Base-by-base conservation (phyloP, 2,888 invertebrate genomes). In the Agrotis exclamationis region DNA sequence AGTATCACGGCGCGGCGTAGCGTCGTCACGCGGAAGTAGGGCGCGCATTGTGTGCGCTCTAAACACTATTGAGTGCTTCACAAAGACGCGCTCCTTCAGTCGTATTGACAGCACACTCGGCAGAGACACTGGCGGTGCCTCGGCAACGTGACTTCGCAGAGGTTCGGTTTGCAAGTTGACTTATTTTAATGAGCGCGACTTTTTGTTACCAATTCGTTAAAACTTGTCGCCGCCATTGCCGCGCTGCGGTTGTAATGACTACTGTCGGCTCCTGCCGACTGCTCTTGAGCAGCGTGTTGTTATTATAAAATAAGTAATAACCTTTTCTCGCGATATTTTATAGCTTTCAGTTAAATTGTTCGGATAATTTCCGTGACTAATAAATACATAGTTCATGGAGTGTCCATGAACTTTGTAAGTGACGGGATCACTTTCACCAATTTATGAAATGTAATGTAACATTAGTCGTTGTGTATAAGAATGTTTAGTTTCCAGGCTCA, bases 201-300 rank as follows among this genome's bases (percentile, higher is more conserved):
- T 74, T 77, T 80, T 74, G 67, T 67, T 74, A 60, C 64, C 56
- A 80, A 74, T 74, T 77, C 58, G 68, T 80, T 76, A 68, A 67
- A 77, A 77, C 59, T 77, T 76, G 62, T 63, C 63, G 47, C 59
- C 51, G 48, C 39, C 74, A 50, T 76, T 77, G 39, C 39, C 11
- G 39, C 14, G 9, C 48, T 39, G 33, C 22, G 18, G 22, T 20
- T n/a, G n/a, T n/a, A n/a, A n/a, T n/a, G n/a, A n/a, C n/a, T n/a
- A n/a, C n/a, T n/a, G n/a, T n/a, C n/a, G n/a, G n/a, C n/a, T n/a
- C n/a, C n/a, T n/a, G n/a, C n/a, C n/a, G n/a, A n/a, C 28, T 28
- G 28, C 28, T 28, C 28, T 28, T 5, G 5, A 28, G 5, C 28
- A 28, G 4, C 3, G 28, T 28, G 28, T 3, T 28, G 28, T 28